Evolutionary conservation across 2,888 invertebrate species (phyloP).

Genomic region (Sinopyrophorus schimmeli): DNA sequence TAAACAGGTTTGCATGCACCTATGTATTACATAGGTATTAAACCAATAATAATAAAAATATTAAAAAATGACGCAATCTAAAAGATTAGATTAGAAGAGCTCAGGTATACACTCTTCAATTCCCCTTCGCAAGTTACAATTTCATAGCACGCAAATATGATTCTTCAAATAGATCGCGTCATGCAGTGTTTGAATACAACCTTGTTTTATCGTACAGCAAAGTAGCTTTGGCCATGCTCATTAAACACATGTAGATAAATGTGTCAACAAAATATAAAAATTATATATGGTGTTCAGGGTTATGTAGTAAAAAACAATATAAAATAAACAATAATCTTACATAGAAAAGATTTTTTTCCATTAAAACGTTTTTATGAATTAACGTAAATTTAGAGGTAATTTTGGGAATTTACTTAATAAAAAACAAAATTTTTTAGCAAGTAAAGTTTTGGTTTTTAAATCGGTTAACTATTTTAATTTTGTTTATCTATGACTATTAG

Average conservation of each 20-base stretch:
- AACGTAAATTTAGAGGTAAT: too few species aligned
- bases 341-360: too few species aligned
- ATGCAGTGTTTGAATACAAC: conserved; percentile 24
- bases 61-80: conserved; percentile 47
- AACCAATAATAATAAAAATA: too few species aligned
- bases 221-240: conserved; percentile 21
- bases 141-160: conserved; percentile 33
- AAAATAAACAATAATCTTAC: conserved; percentile 17
- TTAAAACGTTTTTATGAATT: too few species aligned
- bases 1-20: too few species aligned
- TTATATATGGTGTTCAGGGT: conserved; percentile 25
- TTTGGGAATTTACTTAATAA: too few species aligned
- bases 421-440: too few species aligned
- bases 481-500: too few species aligned
- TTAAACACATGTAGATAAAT: conserved; percentile 27
- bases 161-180: conserved; percentile 21
- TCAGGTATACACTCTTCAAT: conserved; percentile 28
- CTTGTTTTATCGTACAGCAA: conserved; percentile 29
- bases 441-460: too few species aligned
- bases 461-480: too few species aligned
- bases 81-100: conserved; percentile 48
- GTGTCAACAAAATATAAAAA: conserved; percentile 28
- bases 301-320: conserved; percentile 17
- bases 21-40: too few species aligned
- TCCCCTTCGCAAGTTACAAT: conserved; percentile 25